Evolutionary conservation across 2,797 vertebrate genomes (phyloP).

Genomic region (Chaunax sp.): DNA sequence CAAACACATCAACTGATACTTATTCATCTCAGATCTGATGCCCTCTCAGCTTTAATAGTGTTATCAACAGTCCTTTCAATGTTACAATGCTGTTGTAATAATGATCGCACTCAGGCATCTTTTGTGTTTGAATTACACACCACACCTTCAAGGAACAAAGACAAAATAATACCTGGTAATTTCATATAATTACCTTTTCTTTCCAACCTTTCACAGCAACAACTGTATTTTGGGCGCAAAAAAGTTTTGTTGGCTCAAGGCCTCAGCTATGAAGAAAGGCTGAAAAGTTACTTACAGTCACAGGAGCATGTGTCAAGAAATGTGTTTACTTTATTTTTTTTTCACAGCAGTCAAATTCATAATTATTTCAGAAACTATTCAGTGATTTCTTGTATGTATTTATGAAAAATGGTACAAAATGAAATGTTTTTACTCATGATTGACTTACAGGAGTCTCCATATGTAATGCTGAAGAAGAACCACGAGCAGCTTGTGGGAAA

Average conservation of each 20-base stretch:
- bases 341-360: not conserved
- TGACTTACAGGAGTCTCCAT: constrained; percentile 92
- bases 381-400: not conserved
- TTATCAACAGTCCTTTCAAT: constrained; percentile 33
- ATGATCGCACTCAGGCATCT: constrained; percentile 41
- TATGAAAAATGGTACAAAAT: not conserved
- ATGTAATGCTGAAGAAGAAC: constrained; percentile 99
- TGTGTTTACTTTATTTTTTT: constrained; percentile 1
- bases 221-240: constrained; percentile 11
- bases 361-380: constrained; percentile 7
- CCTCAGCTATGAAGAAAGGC: not conserved
- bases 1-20: constrained; percentile 6
- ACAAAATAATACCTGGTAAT: constrained; percentile 56
- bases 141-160: constrained; percentile 53
- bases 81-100: constrained; percentile 19
- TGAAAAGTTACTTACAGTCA: constrained; percentile 6
- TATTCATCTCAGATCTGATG: not conserved
- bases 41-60: constrained; percentile 31
- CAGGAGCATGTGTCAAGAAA: constrained; percentile 16
- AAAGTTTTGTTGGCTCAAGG: constrained; percentile 1
- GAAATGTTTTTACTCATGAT: not conserved
- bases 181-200: constrained; percentile 53
- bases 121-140: constrained; percentile 66
- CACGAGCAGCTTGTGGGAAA: constrained; percentile 94
- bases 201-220: constrained; percentile 26